A percentile compares a stretch with the other conserved stretches of the same genome.
phyloP scores from a whole-genome alignment of 2,888 invertebrate genomes.

The Liposcelis brunnea region DNA sequence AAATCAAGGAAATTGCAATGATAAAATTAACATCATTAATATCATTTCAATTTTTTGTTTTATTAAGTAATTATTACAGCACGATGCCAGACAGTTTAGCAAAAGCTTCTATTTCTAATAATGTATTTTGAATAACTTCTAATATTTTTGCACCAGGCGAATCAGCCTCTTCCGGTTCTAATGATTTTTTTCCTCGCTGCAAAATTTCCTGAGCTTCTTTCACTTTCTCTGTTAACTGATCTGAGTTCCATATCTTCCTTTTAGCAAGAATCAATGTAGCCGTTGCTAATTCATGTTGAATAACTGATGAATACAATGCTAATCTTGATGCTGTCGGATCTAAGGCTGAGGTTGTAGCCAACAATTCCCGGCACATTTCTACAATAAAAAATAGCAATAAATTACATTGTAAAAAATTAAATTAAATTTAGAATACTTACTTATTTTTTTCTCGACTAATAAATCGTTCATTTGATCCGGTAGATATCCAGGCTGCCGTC shows the following conservation, averaged over 20 bases:
- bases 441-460: slow-evolving; percentile 42
- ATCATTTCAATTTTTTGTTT: neutral
- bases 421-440: slow-evolving; percentile 47
- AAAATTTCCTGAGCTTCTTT: neutral
- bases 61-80: neutral
- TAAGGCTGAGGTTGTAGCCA: slow-evolving; percentile 21
- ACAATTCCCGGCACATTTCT: slow-evolving; percentile 25
- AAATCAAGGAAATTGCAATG: too few species aligned
- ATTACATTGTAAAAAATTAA: slow-evolving; percentile 12
- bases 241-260: slow-evolving; percentile 8
- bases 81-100: neutral
- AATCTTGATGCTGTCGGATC: slow-evolving; percentile 29
- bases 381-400: slow-evolving; percentile 14
- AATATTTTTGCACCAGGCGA: slow-evolving; percentile 1
- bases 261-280: slow-evolving; percentile 20
- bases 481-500: slow-evolving; percentile 44
- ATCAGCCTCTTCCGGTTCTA: slow-evolving; percentile 21
- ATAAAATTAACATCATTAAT: neutral
- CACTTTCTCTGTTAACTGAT: neutral
- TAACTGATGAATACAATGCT: slow-evolving; percentile 58
- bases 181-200: slow-evolving; percentile 14
- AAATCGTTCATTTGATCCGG: slow-evolving; percentile 36
- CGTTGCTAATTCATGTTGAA: slow-evolving; percentile 46
- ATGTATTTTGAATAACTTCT: neutral
- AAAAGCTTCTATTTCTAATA: neutral